Base-by-base conservation (phyloP, 2,888 invertebrate species). In the Ectropis crepuscularia region DNA sequence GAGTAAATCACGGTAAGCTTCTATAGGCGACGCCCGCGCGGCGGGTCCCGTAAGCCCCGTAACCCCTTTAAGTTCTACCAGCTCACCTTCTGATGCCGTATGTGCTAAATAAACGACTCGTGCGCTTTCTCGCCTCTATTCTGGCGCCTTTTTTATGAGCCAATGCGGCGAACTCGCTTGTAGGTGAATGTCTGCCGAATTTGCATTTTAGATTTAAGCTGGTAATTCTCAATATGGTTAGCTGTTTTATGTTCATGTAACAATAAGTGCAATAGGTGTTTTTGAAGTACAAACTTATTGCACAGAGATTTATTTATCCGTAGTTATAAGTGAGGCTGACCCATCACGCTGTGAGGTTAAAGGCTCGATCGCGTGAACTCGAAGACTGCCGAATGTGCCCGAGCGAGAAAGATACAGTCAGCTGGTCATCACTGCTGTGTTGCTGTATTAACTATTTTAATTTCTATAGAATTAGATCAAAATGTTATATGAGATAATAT, bases 1-100 rank as follows among this genome's bases (percentile, higher is more conserved):
- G 85, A 87, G 89, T 90, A 90, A 90, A 90, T 90, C 91, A 90
- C 87, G 76, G 86, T 89, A 90, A 90, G 87, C 90, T 80, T 85
- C 87, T 84, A 88, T 88, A 87, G 87, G 86, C 81, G 84, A 80
- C 81, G 82, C 79, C 76, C 81, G 77, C 79, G 78, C 77, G 80
- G 74, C 76, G 75, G 72, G 78, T 69, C 74, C 78, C 79, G 76
- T 88, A 88, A 89, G 88, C 86, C 78, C 74, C 77, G 72, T 85
- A 86, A 87, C 85, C 88, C 89, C 86, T 83, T 86, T 85, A 86
- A 88, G 85, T 89, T 63, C 63, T 53, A 53, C 57, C 58, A 63
- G 62, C 53, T 89, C 84, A 85, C 87, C 85, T 87, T 85, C 80
- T 82, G 82, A 81, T 83, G 76, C 74, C 65, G 75, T 73, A 75